Base-by-base conservation (phyloP, 2,113 vertebrate species). In the Blennius ocellaris region DNA sequence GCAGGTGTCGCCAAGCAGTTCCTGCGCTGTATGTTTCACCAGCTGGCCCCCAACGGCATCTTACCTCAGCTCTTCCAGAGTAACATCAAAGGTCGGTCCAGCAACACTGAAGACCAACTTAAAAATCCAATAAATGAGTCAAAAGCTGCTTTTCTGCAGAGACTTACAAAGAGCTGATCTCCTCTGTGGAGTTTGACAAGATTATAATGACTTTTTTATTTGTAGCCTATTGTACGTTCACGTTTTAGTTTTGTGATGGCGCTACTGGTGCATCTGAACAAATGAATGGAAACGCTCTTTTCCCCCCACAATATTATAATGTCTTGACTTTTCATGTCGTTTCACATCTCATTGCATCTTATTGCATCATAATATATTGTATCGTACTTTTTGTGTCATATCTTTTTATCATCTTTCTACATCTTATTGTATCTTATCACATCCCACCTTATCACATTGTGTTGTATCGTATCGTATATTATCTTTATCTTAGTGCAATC, bases 1-100 rank as follows among this genome's bases (percentile, higher is more conserved):
- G 97, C 97, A 4, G 98, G 98, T 57, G 98, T 99, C 84, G 98
- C 98, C 67, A 99, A 99, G 89, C 98, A 99, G 89, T 99, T 99
- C 85, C 95, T 99, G 16, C 97, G 98, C 49, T 99, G 98, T 50
- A 92, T 99, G 83, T 96, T 99, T 87, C 98, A 99, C 80, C 98
- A 99, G 80, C 89, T 99, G 87, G 97, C 97, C 41, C 98, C 98
- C 49, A 99, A 99, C 0, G 97, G 98, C 82, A 99, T 99, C 89
- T 92, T 99, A 52, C 97, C 97, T 0, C 98, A 99, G 88, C 96
- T 99, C 48, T 99, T 99, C 88, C 97, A 99, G 93, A 99, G 97
- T 83, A 96, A 95, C 84, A 99, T 99, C 88, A 99, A 99, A 97
- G 98, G 98, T 99, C 85, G 85, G 12, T 48, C 70, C 53, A 21